phyloP scores from a whole-genome alignment of 2,113 vertebrate species.

The Amphilophus citrinellus region DNA sequence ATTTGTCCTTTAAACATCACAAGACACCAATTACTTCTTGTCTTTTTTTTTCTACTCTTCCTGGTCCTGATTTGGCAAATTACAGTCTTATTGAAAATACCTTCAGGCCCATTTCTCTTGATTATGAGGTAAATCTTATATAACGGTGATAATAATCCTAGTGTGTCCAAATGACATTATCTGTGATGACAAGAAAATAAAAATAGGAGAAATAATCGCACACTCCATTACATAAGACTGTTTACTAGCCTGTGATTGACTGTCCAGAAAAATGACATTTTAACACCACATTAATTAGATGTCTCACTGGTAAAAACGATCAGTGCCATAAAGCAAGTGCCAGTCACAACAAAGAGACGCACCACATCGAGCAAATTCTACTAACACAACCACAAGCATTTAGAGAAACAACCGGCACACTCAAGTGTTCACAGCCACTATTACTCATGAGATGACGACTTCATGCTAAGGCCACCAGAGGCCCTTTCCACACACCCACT shows the following conservation, averaged over 20 bases:
- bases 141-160: not conserved
- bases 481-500: slow-evolving; percentile 48
- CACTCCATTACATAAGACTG: not conserved
- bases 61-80: not conserved
- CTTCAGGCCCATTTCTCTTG: not conserved
- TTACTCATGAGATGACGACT: slow-evolving; percentile 35
- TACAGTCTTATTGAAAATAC: not conserved
- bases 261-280: slow-evolving; percentile 3
- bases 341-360: slow-evolving; percentile 20
- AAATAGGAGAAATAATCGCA: slow-evolving; percentile 16
- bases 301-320: not conserved
- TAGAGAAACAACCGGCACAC: slow-evolving; percentile 13
- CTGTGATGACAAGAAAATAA: slow-evolving; percentile 4
- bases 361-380: not conserved
- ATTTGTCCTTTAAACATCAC: slow-evolving; percentile 5
- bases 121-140: not conserved
- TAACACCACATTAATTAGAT: slow-evolving; percentile 10
- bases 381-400: not conserved
- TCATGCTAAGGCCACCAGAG: slow-evolving; percentile 19
- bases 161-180: not conserved
- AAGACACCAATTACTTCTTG: not conserved
- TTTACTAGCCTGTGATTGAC: not conserved
- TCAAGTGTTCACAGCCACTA: slow-evolving; percentile 26
- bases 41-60: not conserved
- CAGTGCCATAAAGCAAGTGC: not conserved